Conservation (phyloP, 1,140 invertebrate species). For the Elymnias hypermnestra region DNA sequence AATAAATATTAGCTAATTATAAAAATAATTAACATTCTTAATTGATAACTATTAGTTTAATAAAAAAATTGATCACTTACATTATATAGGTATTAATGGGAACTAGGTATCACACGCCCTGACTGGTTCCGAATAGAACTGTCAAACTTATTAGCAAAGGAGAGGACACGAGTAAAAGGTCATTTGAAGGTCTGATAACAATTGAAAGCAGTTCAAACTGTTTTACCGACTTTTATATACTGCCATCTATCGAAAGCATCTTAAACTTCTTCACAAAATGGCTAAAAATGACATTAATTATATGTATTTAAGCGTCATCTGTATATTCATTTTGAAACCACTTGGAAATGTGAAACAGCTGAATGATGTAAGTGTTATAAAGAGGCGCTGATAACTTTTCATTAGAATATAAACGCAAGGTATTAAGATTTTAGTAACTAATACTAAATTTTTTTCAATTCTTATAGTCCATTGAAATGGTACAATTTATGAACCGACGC, state of each 20-base stretch:
- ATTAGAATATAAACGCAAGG: too few relatives aligned
- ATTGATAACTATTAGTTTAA: too few relatives aligned
- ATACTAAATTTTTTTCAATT: too few relatives aligned
- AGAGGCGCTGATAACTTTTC: too few relatives aligned
- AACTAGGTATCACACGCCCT: conserved; percentile 16
- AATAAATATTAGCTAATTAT: too few relatives aligned
- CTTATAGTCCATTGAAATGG: too few relatives aligned
- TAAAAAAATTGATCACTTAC: conserved; percentile 20
- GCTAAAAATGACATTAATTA: too few relatives aligned
- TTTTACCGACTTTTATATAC: conserved; percentile 21
- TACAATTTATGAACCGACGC: too few relatives aligned
- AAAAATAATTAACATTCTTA: too few relatives aligned
- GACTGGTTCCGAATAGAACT: conserved; percentile 29
- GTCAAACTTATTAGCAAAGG: conserved; percentile 51
- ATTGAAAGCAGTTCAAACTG: conserved; percentile 8
- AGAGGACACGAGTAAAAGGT: conserved; percentile 64
- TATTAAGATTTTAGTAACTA: too few relatives aligned
- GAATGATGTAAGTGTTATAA: too few relatives aligned
- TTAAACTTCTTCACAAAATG: background rate
- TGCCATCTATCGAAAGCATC: conserved; percentile 25
- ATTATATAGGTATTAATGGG: conserved; percentile 16
- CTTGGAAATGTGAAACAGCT: background rate
- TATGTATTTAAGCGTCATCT: conserved; percentile 2
- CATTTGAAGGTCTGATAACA: conserved; percentile 64
- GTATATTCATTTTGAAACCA: background rate